A percentile compares a stretch with the other conserved stretches of the same genome.
Conservation (phyloP, 2,797 vertebrate genomes). For the Peromyscus nudipes region DNA sequence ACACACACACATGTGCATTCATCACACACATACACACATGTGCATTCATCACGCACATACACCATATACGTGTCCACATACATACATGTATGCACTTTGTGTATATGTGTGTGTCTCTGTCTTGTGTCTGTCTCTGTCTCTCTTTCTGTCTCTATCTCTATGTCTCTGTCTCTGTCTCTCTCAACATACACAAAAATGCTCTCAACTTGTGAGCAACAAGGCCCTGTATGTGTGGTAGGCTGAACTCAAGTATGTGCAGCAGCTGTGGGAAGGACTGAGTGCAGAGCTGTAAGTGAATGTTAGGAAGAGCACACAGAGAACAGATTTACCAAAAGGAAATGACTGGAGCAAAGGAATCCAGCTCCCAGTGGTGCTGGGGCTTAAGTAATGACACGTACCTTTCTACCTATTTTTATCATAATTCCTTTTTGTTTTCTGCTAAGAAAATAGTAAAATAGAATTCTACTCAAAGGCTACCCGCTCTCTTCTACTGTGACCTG, state of each 20-base stretch:
- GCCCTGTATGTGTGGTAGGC: accelerated
- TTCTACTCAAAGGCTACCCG: neutral
- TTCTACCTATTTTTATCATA: neutral
- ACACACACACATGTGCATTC: neutral
- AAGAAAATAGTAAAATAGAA: slow-evolving; percentile 3
- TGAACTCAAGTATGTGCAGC: neutral
- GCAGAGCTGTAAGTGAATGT: accelerated
- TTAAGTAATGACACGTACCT: neutral
- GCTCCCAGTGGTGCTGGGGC: neutral
- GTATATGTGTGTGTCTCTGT: too few species aligned
- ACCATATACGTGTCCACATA: neutral
- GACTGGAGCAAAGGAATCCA: neutral
- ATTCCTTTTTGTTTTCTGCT: slow-evolving; percentile 36
- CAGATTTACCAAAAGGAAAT: neutral
- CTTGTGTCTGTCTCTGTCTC: too few species aligned
- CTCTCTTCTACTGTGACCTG: neutral
- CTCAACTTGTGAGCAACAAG: neutral
- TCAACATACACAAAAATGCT: neutral
- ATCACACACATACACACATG: neutral
- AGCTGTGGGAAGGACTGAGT: neutral
- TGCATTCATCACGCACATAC: too few species aligned
- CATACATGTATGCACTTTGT: too few species aligned
- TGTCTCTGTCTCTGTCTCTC: too few species aligned
- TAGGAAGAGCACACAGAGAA: neutral
- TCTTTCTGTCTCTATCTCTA: too few species aligned